Evolutionary conservation across 2,797 vertebrate species (phyloP).

Genomic region (Sebastes vulpes): DNA sequence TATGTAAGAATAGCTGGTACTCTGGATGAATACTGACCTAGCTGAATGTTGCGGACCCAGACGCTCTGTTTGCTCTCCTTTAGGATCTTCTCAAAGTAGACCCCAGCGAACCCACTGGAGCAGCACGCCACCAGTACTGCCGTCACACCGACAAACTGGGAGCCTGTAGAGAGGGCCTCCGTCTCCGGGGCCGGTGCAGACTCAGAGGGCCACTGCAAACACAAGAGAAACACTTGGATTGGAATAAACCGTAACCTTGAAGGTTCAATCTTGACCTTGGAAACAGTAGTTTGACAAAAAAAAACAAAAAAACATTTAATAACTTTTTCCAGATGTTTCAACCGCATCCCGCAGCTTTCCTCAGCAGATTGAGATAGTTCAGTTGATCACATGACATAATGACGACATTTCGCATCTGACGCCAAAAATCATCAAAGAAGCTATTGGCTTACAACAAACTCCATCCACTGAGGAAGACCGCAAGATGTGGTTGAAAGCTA

Average conservation of each 20-base stretch:
- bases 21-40: slow-evolving; percentile 84
- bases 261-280: neutral
- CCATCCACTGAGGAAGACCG: neutral
- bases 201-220: slow-evolving; percentile 93
- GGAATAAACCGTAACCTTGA: neutral
- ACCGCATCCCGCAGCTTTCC: neutral
- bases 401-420: neutral
- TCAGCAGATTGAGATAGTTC: neutral
- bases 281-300: neutral
- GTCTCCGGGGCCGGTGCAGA: slow-evolving; percentile 77
- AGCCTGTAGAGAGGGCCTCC: slow-evolving; percentile 88
- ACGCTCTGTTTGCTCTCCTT: slow-evolving; percentile 99
- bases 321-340: neutral
- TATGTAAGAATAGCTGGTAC: neutral
- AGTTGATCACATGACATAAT: neutral
- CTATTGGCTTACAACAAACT: neutral
- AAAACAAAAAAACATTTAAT: fast-evolving
- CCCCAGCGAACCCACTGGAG: slow-evolving; percentile 97
- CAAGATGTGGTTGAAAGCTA: neutral
- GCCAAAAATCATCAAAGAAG: neutral
- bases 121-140: slow-evolving; percentile 96
- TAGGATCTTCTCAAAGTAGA: slow-evolving; percentile 99
- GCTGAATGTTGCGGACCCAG: slow-evolving; percentile 98
- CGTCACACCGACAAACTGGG: slow-evolving; percentile 91
- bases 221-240: neutral